Evolutionary conservation across 2,113 vertebrate genomes (phyloP), one percentile per base, ranked within the genome.

Genomic region (Gyps fulvus): DNA sequence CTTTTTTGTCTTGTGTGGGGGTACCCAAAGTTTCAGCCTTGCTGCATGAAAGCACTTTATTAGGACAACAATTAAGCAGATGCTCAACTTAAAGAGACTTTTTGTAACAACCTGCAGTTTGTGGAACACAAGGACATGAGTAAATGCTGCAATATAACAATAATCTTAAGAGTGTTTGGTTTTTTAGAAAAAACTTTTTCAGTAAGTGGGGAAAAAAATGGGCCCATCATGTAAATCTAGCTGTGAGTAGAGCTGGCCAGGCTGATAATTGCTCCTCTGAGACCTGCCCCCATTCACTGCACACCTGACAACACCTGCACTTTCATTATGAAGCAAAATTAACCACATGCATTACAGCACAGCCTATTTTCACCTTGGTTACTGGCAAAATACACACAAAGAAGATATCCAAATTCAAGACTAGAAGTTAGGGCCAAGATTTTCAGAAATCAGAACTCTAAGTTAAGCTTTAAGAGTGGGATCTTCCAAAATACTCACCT

Each of bases 221-320:
- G 66, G 45, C 4, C 43, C 9, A 52, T 76, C 52, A 32, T 42
- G 36, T 65, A 77, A 95, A 65, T 34, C 9, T 65, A 89, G 36
- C 29, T 83, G 45, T 91, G 45, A 80, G 40, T 26, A 73, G 73
- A 94, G 62, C 36, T 58, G 61, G 36, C 47, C 70, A 89, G 58
- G 38, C 58, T 83, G 69, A 12, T 54, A 77, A 97, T 87, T 85
- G 87, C 43, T 93, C 93, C 81, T 80, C 45, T 83, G 93, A 89
- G 94, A 93, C 16, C 57, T 55, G 21, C 50, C 0, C 0, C 0
- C 38, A 66, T 57, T 95, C 84, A 77, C 42, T 47, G 62, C 45
- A 77, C 58, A 70, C 74, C 78, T 90, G 73, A 79, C 62, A 95
- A 83, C 83, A 87, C 67, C 74, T 93, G 84, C 66, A 78, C 58